Percentiles rank a stretch among this genome's conserved stretches.
Conservation (phyloP, 2,888 invertebrate genomes). For the Drosophila flavopinicola region DNA sequence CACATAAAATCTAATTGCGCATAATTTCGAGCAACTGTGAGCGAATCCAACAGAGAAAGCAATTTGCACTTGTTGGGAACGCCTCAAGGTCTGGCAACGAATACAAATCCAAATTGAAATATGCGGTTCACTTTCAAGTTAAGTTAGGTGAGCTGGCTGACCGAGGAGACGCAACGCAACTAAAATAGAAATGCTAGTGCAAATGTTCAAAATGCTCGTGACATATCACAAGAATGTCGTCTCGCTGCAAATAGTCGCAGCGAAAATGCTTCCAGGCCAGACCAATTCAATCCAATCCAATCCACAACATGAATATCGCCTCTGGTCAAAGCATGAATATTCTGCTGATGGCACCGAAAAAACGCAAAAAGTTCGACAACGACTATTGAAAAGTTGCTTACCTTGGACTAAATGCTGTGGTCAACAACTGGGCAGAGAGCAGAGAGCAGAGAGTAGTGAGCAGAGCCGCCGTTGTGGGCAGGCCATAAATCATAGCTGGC, state of each 20-base stretch:
- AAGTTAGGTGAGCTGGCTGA: not conserved
- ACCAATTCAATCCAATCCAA: constrained; percentile 1
- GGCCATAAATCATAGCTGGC: constrained; percentile 59
- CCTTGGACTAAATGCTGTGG: constrained; percentile 76
- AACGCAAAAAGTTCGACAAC: constrained; percentile 27
- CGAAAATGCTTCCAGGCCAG: constrained; percentile 54
- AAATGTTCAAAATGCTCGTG: constrained; percentile 70
- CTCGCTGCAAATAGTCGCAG: constrained; percentile 41
- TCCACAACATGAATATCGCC: not conserved
- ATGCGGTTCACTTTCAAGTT: constrained; percentile 1
- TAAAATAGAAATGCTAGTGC: constrained; percentile 70
- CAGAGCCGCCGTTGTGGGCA: constrained; percentile 36
- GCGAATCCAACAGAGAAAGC: constrained; percentile 24
- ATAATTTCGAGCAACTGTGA: constrained; percentile 21
- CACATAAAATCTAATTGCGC: constrained; percentile 31
- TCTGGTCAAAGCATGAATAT: constrained; percentile 4
- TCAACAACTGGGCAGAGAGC: too few species aligned
- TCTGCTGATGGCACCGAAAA: constrained; percentile 53
- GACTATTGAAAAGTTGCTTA: constrained; percentile 60
- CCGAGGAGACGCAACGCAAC: not conserved
- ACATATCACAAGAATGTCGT: constrained; percentile 67
- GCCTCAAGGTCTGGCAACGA: constrained; percentile 41
- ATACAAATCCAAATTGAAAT: constrained; percentile 32
- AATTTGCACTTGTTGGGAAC: constrained; percentile 36
- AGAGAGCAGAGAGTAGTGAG: too few species aligned